Base-by-base conservation (phyloP, 2,888 invertebrate genomes). In the Morpho deidamia region DNA sequence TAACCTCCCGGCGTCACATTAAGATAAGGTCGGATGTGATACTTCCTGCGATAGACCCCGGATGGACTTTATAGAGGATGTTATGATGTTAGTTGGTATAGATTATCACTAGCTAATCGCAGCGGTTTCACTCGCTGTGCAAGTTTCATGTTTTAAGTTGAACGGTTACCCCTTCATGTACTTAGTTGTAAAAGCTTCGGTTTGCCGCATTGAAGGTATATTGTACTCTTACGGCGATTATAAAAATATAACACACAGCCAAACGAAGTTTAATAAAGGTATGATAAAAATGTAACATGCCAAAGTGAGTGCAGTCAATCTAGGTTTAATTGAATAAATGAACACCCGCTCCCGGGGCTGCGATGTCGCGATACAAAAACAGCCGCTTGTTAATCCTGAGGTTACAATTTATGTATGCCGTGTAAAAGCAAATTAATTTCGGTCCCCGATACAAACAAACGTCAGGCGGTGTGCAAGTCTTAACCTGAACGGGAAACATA, bases 391-490 rank as follows among this genome's bases (percentile, higher is more conserved):
- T 50, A 49, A 53, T 42, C 44, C 46, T 42, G 55, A 40, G 44
- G 49, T 47, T 8, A 39, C 46, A 57, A 49, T 51, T 56, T 54
- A 44, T 54, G 53, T 58, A 39, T 42, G 45, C 51, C 12, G 37
- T 47, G 54, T 52, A 57, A 59, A 54, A 44, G 49, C 50, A 44
- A 56, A 59, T 59, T 59, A 56, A 56, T 56, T 56, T 54, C 37
- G 44, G 56, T 59, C 38, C 39, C 45, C 52, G 49, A 39, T 55
- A 57, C 52, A 51, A 57, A 50, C 53, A 49, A 53, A 44, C 8
- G 44, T 41, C 10, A 12, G 7, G 14, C 35, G 12, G 35, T 53
- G 47, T 8, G 11, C 39, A 39, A 50, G 23, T 39, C 9, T 32
- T 5, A 41, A 12, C 12, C 47, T 14, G 11, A 34, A 11, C 8